These are phyloP conservation scores for Antedon bifida DNA, from an alignment of 35 echinoderm and acorn worm species.

Conservation along the genomic window DNA sequence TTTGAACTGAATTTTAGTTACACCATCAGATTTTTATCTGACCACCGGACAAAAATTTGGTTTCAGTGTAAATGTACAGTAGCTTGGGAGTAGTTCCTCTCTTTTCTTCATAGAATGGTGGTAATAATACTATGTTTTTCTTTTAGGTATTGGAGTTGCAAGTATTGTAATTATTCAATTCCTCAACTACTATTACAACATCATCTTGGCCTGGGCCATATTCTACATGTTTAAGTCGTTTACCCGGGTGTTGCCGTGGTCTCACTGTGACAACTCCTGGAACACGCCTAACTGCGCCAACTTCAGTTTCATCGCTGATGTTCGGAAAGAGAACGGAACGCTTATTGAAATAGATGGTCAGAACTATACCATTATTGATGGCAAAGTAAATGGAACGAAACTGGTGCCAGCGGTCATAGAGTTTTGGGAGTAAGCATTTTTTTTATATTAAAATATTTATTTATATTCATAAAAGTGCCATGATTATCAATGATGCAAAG, in stretches of 20 bases:
- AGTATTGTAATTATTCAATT: conserved; percentile 15
- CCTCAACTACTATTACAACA: conserved; percentile 29
- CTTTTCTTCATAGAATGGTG: too few species aligned
- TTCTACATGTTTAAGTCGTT: conserved; percentile 40
- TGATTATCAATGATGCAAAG: too few species aligned
- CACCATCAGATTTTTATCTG: too few species aligned
- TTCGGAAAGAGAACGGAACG: not conserved
- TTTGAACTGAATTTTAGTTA: too few species aligned
- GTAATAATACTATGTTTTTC: too few species aligned
- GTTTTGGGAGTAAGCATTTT: conserved; percentile 4
- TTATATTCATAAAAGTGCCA: not conserved
- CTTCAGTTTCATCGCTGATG: not conserved
- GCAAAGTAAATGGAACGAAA: not conserved
- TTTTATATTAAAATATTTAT: not conserved
- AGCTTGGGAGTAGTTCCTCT: too few species aligned
- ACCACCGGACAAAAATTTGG: too few species aligned
- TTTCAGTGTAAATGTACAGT: too few species aligned
- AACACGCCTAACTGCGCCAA: conserved; percentile 22
- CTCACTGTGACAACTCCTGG: conserved; percentile 29
- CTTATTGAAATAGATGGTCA: not conserved
- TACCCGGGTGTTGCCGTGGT: conserved; percentile 22
- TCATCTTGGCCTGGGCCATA: conserved; percentile 42
- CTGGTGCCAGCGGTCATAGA: not conserved
- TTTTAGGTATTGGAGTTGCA: conserved; percentile 37
- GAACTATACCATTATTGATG: not conserved